Conservation (phyloP, 2,113 vertebrate species). For the Canis aureus region DNA sequence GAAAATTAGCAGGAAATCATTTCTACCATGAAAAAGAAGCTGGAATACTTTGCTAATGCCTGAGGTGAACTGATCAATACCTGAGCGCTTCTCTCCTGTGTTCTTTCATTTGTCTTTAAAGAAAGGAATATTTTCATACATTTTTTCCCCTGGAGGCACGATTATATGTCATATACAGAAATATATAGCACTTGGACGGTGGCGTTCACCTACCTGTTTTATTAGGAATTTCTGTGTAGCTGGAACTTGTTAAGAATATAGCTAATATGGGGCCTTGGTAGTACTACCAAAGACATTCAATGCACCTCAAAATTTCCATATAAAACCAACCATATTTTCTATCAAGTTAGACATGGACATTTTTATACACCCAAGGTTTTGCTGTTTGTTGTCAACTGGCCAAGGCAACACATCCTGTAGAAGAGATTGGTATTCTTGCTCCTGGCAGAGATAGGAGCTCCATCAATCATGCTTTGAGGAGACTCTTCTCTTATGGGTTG, state of each 20-base stretch:
- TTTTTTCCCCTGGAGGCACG: background rate
- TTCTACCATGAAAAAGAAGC: background rate
- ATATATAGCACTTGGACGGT: background rate
- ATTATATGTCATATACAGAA: background rate
- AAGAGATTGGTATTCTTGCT: background rate
- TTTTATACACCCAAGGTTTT: conserved; percentile 53
- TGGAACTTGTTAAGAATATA: background rate
- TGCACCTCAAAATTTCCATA: background rate
- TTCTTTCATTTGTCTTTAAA: conserved; percentile 29
- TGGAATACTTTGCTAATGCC: background rate
- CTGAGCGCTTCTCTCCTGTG: background rate
- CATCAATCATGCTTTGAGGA: background rate
- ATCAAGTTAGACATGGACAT: background rate
- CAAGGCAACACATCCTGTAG: conserved; percentile 8
- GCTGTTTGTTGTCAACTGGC: conserved; percentile 44
- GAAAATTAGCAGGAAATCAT: background rate
- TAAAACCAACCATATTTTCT: conserved; percentile 35
- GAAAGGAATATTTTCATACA: background rate
- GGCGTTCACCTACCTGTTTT: background rate
- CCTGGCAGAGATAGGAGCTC: background rate
- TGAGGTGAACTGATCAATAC: background rate
- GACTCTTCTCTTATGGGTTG: background rate
- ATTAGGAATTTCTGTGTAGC: background rate
- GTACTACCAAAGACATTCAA: background rate
- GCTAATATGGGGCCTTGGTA: background rate